Percentiles rank a stretch among this genome's conserved stretches.
phyloP scores from a whole-genome alignment of 2,797 vertebrate species.

The Mormyrus hasselquistii region DNA sequence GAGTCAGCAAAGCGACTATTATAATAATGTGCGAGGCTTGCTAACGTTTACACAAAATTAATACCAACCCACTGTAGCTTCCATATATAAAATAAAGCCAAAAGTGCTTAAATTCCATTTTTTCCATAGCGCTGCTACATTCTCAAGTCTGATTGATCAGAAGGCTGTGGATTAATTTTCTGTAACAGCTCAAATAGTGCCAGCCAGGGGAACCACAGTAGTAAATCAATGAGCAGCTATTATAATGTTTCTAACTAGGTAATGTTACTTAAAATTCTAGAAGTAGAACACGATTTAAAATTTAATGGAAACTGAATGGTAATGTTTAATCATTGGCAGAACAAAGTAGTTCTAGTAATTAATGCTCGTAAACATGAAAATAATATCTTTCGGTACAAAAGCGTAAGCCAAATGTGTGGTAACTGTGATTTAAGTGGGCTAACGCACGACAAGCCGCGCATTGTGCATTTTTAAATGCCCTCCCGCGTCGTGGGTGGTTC shows the following conservation, averaged over 20 bases:
- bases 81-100: neutral
- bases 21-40: neutral
- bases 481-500: neutral
- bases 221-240: neutral
- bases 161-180: neutral
- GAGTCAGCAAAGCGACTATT: neutral
- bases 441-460: neutral
- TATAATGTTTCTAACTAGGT: neutral
- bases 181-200: neutral
- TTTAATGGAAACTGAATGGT: neutral
- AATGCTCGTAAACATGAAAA: neutral
- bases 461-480: neutral
- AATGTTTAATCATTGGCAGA: neutral
- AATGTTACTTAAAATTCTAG: neutral
- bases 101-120: neutral
- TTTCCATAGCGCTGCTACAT: neutral
- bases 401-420: neutral
- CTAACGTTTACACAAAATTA: neutral
- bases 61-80: neutral
- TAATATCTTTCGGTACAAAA: neutral
- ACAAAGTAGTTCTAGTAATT: neutral
- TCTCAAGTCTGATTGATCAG: neutral
- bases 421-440: neutral
- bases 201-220: neutral
- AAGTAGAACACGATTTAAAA: neutral